Evolutionary conservation across 2,797 vertebrate species (phyloP), one percentile per base, ranked within the genome.

Genomic region (Threskiornis aethiopicus): DNA sequence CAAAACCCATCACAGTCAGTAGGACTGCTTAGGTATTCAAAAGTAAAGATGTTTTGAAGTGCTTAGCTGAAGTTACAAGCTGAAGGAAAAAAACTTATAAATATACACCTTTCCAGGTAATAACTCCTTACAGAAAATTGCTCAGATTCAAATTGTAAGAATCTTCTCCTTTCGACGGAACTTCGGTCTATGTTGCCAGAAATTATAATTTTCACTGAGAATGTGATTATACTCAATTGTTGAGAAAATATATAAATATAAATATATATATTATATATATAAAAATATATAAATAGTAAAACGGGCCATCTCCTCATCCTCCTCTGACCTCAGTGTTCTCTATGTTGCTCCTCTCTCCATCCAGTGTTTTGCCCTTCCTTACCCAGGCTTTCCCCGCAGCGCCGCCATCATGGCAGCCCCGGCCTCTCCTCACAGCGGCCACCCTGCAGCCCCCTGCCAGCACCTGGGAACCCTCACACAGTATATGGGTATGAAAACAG

Each of bases 391-490:
- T 33, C 31, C 61, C 67, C 0, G 1, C 1, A 22, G 39, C 1
- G 1, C 16, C 5, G 0, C 42, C 37, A 29, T 5, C 0, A 3
- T 25, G 62, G 26, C 39, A 31, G 67, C 26, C 26, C 57, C 5
- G 1, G 24, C 13, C 11, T 0, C 16, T 6, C n/a, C 22, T 2
- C 70, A 64, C 70, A 21, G 52, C 4, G 46, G 29, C 25, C 5
- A 0, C 26, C 22, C 29, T 0, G 10, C 31, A 75, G 26, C 13
- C 16, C 16, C 13, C 44, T 2, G 10, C 3, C 22, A n/a, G 35
- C 0, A 1, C 24, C 4, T 4, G 26, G 42, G 21, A 10, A 76
- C 18, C 46, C 1, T 1, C 29, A 44, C 4, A 5, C 2, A 0
- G 1, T 14, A 28, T 5, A 0, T 14, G 76, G 57, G 5, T 19